These are phyloP conservation scores for Cotesia typhae DNA, from an alignment of 1,140 invertebrate species.

Conservation along the genomic window DNA sequence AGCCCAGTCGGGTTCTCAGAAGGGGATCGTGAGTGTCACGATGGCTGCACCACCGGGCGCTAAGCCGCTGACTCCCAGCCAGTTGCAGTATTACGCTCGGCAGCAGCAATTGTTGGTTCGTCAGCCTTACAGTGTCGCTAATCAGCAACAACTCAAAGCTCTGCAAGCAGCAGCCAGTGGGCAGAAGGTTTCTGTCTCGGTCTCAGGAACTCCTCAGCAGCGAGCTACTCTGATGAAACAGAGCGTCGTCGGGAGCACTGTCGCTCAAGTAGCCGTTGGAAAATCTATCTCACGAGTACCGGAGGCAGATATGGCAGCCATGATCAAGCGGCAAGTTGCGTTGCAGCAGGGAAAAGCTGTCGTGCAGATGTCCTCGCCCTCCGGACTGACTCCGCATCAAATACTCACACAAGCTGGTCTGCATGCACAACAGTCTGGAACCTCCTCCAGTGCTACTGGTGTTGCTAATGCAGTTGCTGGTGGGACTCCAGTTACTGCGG, in stretches of 20 bases:
- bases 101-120: slow-evolving; percentile 52
- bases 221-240: slow-evolving; percentile 60
- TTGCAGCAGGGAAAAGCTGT: slow-evolving; percentile 66
- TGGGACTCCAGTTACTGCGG: slow-evolving; percentile 62
- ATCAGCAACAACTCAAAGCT: slow-evolving; percentile 48
- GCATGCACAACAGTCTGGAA: slow-evolving; percentile 65
- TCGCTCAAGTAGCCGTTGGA: slow-evolving; percentile 55
- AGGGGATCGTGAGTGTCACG: slow-evolving; percentile 57
- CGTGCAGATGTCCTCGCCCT: slow-evolving; percentile 61
- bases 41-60: slow-evolving; percentile 56
- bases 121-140: background rate
- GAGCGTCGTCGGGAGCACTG: slow-evolving; percentile 59
- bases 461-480: slow-evolving; percentile 60
- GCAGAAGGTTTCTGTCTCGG: slow-evolving; percentile 58
- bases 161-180: slow-evolving; percentile 52
- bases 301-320: slow-evolving; percentile 75
- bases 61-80: slow-evolving; percentile 67
- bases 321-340: slow-evolving; percentile 75
- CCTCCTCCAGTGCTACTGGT: slow-evolving; percentile 52
- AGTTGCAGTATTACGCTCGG: slow-evolving; percentile 65
- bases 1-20: slow-evolving; percentile 54
- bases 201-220: slow-evolving; percentile 50
- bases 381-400: slow-evolving; percentile 65
- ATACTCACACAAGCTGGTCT: slow-evolving; percentile 69
- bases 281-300: slow-evolving; percentile 69